Conservation (phyloP, 1,140 invertebrate species). For the Papilio polytes region DNA sequence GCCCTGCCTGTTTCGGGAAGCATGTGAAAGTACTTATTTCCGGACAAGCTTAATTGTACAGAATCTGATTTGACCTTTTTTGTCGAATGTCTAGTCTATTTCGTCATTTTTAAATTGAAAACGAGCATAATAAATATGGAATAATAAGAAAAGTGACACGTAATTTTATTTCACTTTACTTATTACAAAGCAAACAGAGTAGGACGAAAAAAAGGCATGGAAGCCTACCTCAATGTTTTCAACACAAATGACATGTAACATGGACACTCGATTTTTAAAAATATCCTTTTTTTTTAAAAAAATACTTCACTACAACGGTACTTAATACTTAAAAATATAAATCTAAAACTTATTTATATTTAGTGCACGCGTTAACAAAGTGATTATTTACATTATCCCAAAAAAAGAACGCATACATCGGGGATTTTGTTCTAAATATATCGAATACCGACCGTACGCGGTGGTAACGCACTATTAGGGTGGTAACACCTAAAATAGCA, state of each 20-base stretch:
- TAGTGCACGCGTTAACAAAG: background rate
- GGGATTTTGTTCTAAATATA: conserved; percentile 27
- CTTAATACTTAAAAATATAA: background rate
- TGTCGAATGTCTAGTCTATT: background rate
- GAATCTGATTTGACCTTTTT: conserved; percentile 5
- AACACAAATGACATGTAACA: no score
- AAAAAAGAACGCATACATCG: background rate
- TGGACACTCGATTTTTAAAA: no score
- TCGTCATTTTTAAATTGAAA: background rate
- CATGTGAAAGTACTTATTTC: conserved; percentile 31
- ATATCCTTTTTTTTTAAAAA: no score
- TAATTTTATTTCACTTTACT: background rate
- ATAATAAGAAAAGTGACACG: no score
- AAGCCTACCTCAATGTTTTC: no score
- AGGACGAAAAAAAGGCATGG: no score
- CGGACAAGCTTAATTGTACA: conserved; percentile 12
- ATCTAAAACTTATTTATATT: conserved; percentile 8
- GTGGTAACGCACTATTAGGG: conserved; percentile 10
- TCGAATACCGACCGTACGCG: conserved; percentile 1
- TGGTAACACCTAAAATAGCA: conserved; percentile 34
- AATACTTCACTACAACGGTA: background rate
- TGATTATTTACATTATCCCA: conserved; percentile 13
- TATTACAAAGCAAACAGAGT: no score
- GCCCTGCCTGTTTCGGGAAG: background rate
- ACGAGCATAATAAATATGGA: no score